Conservation (phyloP, 2,113 vertebrate genomes). For the Numida meleagris region DNA sequence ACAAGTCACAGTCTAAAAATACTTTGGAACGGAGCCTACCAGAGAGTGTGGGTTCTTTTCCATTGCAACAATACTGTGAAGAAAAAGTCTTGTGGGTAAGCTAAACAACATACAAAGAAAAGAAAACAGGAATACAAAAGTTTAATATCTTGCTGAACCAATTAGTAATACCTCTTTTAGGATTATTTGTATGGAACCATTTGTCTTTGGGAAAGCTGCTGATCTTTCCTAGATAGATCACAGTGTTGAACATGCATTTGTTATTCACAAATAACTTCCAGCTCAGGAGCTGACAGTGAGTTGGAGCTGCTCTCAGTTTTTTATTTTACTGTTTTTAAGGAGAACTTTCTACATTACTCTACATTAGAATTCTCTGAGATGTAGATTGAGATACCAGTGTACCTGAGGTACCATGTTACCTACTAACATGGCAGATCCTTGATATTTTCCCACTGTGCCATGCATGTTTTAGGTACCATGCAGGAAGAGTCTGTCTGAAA, state of each 20-base stretch:
- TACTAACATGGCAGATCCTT: background rate
- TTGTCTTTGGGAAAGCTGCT: background rate
- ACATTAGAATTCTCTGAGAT: background rate
- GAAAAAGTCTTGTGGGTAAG: conserved; percentile 26
- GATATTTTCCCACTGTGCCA: background rate
- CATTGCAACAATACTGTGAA: conserved; percentile 55
- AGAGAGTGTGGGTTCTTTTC: conserved; percentile 50
- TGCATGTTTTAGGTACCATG: background rate
- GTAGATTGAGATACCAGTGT: background rate
- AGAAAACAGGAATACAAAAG: conserved; percentile 33
- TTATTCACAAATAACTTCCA: background rate
- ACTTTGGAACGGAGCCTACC: background rate
- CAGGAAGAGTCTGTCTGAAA: background rate
- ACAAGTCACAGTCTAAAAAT: conserved; percentile 41
- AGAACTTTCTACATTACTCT: background rate
- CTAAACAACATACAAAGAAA: conserved; percentile 37
- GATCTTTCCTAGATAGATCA: background rate
- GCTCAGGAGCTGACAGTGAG: background rate
- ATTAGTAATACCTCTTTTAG: background rate
- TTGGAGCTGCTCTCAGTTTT: background rate
- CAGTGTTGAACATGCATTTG: background rate
- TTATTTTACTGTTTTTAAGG: background rate
- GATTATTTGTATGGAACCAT: background rate
- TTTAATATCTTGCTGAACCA: conserved; percentile 2
- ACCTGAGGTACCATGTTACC: too few relatives aligned